A percentile compares a stretch with the other conserved stretches of the same genome.
These are phyloP conservation scores for Dendrophyllia cribrosa DNA, from an alignment of 64 coral and sea anemone species.

Conservation along the genomic window DNA sequence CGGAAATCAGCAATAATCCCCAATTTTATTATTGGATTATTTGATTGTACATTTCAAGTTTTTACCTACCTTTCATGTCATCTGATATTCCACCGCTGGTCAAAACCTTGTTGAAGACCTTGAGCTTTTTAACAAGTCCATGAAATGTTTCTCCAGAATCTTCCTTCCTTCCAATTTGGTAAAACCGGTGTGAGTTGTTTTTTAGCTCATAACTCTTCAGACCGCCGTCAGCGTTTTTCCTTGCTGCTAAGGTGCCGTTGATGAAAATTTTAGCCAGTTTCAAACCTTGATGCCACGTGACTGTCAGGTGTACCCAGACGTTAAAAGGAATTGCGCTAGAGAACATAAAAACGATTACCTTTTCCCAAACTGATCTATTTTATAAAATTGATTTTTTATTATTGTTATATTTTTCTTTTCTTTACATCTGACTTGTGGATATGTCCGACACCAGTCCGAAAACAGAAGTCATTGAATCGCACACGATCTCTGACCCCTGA, in stretches of 20 bases:
- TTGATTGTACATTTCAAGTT: too few relatives aligned
- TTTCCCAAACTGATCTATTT: too few relatives aligned
- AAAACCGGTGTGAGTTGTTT: not conserved
- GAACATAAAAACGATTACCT: not conserved
- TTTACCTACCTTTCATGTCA: not conserved
- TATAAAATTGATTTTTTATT: too few relatives aligned
- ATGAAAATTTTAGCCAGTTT: not conserved
- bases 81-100: not conserved
- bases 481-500: too few relatives aligned
- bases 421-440: too few relatives aligned
- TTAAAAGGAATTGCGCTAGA: not conserved
- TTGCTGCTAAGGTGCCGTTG: not conserved
- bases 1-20: too few relatives aligned
- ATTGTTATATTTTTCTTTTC: too few relatives aligned
- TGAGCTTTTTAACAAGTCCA: not conserved
- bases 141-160: not conserved
- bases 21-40: too few relatives aligned
- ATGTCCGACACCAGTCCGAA: too few relatives aligned
- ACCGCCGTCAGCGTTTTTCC: not conserved
- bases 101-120: not conserved
- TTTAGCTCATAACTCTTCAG: not conserved
- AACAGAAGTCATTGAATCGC: too few relatives aligned
- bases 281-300: not conserved
- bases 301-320: not conserved
- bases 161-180: not conserved